phyloP scores from a whole-genome alignment of 2,113 vertebrate species.

The Ceyx margarethae region DNA sequence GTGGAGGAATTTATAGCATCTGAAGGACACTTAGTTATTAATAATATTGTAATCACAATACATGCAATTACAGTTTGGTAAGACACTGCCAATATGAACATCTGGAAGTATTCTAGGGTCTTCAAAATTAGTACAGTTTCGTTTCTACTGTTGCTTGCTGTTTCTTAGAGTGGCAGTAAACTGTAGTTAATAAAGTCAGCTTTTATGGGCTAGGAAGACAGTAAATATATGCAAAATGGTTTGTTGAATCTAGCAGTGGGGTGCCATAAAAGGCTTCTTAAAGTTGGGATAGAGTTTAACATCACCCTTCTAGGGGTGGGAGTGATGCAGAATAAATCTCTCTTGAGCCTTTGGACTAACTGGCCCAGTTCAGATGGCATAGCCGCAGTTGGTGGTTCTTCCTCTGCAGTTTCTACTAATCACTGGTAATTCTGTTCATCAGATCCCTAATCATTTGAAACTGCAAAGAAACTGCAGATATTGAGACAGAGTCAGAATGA shows the following conservation, averaged over 20 bases:
- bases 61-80: constrained; percentile 22
- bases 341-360: constrained; percentile 4
- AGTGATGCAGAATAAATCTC: constrained; percentile 47
- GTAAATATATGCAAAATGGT: constrained; percentile 69
- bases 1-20: not conserved
- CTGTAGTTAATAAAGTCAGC: constrained; percentile 63
- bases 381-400: not conserved
- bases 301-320: constrained; percentile 37
- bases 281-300: constrained; percentile 44
- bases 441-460: constrained; percentile 54
- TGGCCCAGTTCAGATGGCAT: not conserved
- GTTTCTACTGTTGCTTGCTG: constrained; percentile 42
- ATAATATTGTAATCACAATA: constrained; percentile 32
- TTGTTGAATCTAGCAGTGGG: constrained; percentile 70
- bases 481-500: constrained; percentile 15
- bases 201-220: constrained; percentile 59
- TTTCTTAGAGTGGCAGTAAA: constrained; percentile 56
- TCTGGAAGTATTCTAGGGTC: not conserved
- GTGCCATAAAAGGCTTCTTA: constrained; percentile 63
- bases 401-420: constrained; percentile 28
- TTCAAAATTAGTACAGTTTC: constrained; percentile 43
- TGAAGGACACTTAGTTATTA: constrained; percentile 15
- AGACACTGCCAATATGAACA: not conserved
- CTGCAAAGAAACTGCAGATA: constrained; percentile 37
- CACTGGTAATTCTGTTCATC: constrained; percentile 29